A percentile compares a stretch with the other conserved stretches of the same genome.
phyloP scores from a whole-genome alignment of 2,113 vertebrate genomes.

The Coracopsis vasa region DNA sequence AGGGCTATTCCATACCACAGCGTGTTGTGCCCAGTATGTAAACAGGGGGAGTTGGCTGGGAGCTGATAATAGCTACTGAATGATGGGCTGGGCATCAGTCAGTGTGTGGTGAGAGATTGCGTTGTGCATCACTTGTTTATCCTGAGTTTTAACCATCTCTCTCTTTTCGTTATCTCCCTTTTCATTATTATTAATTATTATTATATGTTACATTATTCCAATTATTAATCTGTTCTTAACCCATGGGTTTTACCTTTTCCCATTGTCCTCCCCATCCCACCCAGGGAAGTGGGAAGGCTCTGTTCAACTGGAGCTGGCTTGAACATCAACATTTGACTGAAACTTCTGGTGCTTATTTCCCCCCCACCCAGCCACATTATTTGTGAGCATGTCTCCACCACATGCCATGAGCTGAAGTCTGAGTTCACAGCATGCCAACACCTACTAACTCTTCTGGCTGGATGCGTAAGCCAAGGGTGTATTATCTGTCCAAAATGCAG shows the following conservation, averaged over 20 bases:
- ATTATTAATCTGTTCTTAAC: not conserved
- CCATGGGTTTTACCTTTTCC: not conserved
- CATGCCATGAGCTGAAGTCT: not conserved
- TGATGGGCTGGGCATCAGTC: not conserved
- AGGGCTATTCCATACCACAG: not conserved
- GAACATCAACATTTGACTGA: not conserved
- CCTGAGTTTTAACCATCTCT: not conserved
- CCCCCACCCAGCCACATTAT: not conserved
- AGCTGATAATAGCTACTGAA: not conserved
- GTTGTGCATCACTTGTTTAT: not conserved
- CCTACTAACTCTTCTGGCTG: not conserved
- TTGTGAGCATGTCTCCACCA: not conserved
- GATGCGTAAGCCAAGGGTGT: not conserved
- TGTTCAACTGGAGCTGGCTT: not conserved
- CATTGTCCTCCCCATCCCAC: not conserved
- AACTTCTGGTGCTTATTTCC: not conserved
- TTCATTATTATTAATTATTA: not conserved
- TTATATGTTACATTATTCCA: not conserved
- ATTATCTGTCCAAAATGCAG: fast-evolving
- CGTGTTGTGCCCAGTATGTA: not conserved
- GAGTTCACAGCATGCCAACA: not conserved
- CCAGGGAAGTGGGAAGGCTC: not conserved
- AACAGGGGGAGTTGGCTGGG: not conserved
- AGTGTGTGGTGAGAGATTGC: not conserved
- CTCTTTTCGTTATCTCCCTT: not conserved